Conservation (phyloP, 2,797 vertebrate species). For the Arremon brunneinucha region DNA sequence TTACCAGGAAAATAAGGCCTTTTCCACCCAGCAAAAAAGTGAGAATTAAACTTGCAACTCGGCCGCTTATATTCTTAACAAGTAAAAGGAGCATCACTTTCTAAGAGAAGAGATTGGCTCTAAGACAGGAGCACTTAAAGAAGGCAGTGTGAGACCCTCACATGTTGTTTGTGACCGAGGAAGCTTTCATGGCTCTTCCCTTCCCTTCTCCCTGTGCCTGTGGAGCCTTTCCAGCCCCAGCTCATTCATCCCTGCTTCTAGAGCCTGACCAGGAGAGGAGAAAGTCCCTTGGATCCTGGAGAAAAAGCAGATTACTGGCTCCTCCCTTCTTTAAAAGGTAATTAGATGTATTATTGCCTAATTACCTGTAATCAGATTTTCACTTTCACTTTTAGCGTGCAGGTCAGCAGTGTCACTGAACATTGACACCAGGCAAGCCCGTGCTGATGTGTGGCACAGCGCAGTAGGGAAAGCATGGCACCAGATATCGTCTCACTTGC, state of each 20-base stretch:
- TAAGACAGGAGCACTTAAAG: not conserved
- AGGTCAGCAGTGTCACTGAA: rapidly evolving
- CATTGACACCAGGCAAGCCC: rapidly evolving
- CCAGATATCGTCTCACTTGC: not conserved
- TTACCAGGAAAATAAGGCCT: not conserved
- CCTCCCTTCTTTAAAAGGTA: not conserved
- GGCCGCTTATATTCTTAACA: not conserved
- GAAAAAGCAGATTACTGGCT: not conserved
- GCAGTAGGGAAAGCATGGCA: not conserved
- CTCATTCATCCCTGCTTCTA: not conserved
- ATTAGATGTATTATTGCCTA: not conserved
- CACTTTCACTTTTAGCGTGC: not conserved
- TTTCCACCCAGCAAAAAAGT: not conserved
- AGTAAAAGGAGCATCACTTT: not conserved
- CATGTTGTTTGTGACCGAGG: rapidly evolving
- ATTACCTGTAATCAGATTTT: not conserved
- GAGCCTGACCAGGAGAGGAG: not conserved
- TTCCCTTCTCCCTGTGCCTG: rapidly evolving
- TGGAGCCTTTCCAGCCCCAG: not conserved
- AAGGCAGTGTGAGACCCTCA: not conserved
- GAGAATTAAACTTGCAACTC: not conserved
- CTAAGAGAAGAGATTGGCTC: not conserved
- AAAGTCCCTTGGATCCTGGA: not conserved
- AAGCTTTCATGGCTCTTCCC: not conserved
- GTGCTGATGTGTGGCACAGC: rapidly evolving